Evolutionary conservation across 1,140 invertebrate species (phyloP).

Genomic region (Panonychus citri): DNA sequence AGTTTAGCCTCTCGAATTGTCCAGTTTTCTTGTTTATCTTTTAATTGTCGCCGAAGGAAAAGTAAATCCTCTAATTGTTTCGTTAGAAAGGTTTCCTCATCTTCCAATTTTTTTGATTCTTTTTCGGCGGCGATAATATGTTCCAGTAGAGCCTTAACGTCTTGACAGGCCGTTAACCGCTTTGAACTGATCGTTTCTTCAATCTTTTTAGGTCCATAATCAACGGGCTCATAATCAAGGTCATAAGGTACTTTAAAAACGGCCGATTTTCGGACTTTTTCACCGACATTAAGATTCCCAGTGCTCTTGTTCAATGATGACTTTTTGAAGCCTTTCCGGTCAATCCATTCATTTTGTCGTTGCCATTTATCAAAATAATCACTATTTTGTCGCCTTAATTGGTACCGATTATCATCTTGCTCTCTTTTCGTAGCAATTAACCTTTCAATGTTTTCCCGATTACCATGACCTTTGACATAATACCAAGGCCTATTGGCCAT

Average conservation of each 20-base stretch:
- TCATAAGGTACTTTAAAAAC: neutral
- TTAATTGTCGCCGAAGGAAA: neutral
- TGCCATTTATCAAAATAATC: neutral
- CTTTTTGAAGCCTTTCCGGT: too few relatives aligned
- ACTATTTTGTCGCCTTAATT: neutral
- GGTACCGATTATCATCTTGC: neutral
- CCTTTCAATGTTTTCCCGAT: neutral
- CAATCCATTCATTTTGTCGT: neutral
- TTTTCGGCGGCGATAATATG: neutral
- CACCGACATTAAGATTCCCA: neutral
- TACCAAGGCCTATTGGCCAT: neutral
- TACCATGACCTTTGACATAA: neutral
- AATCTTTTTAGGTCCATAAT: neutral
- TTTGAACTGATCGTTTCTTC: neutral
- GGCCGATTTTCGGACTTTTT: neutral
- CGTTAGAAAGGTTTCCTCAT: neutral
- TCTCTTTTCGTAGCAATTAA: neutral
- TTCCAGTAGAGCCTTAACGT: neutral
- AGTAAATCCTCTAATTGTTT: neutral
- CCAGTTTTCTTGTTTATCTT: neutral
- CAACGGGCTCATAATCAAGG: neutral
- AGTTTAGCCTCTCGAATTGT: neutral
- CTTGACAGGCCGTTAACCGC: neutral
- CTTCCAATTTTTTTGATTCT: neutral
- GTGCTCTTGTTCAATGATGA: neutral